Evolutionary conservation across 2,888 invertebrate genomes (phyloP).

Genomic region (Ormyrus labotus): DNA sequence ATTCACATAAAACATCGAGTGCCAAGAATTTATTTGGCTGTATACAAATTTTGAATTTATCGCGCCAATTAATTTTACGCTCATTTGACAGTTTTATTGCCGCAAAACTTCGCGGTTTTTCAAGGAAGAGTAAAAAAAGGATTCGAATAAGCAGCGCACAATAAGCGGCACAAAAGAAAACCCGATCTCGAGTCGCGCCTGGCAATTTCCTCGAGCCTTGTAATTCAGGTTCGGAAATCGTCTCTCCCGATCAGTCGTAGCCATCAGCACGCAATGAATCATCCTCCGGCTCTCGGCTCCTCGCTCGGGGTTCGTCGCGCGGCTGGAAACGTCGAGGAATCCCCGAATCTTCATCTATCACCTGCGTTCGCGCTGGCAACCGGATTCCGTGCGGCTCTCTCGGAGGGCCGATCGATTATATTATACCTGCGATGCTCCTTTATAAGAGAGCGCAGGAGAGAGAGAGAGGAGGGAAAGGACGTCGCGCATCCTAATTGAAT

Average conservation of each 20-base stretch:
- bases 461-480: constrained; percentile 40
- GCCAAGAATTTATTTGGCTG: constrained; percentile 4
- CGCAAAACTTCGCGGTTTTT: background rate
- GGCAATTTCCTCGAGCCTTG: constrained; percentile 2
- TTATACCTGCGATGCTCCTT: constrained; percentile 28
- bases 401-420: constrained; percentile 66
- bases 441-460: background rate
- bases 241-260: constrained; percentile 8
- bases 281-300: constrained; percentile 5
- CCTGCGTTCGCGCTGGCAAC: constrained; percentile 50
- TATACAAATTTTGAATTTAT: constrained; percentile 1
- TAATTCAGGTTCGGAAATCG: constrained; percentile 33
- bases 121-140: background rate
- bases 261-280: constrained; percentile 34
- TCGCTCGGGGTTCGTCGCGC: constrained; percentile 29
- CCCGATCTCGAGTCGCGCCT: no score
- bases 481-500: constrained; percentile 70
- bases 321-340: constrained; percentile 19
- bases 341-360: constrained; percentile 61
- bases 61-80: background rate
- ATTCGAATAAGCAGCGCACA: no score
- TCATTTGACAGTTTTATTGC: background rate
- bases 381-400: constrained; percentile 58
- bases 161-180: no score
- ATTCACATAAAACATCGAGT: background rate